A percentile compares a stretch with the other conserved stretches of the same genome.
Conservation (phyloP, 2,113 vertebrate species). For the Phainopepla nitens region DNA sequence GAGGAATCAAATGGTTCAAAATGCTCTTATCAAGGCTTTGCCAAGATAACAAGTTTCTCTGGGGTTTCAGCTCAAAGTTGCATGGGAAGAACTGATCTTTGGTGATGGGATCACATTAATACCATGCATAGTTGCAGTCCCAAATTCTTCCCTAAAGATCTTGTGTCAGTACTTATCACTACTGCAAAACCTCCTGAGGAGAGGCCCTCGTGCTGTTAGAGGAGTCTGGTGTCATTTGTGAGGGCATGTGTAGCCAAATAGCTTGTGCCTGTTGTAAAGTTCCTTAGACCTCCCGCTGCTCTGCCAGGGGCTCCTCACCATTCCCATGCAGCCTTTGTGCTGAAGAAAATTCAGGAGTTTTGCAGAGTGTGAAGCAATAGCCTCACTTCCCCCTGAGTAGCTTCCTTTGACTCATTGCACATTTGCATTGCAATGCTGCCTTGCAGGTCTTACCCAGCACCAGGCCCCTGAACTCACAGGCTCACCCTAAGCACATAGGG, state of each 20-base stretch:
- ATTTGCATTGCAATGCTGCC: background rate
- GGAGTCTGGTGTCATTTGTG: background rate
- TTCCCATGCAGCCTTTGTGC: background rate
- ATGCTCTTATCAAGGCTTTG: background rate
- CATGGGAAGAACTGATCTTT: background rate
- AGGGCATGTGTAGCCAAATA: rapidly evolving
- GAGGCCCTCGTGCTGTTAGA: background rate
- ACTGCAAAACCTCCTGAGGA: background rate
- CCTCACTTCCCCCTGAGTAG: background rate
- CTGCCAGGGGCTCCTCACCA: background rate
- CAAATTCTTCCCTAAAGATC: background rate
- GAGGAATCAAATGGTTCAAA: background rate
- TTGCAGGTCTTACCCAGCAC: background rate
- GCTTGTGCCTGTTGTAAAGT: background rate
- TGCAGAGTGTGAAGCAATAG: background rate
- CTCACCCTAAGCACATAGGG: background rate
- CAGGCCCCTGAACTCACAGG: background rate
- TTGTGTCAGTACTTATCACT: background rate
- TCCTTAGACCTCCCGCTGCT: background rate
- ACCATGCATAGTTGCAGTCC: background rate
- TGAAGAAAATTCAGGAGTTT: background rate
- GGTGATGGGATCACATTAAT: background rate
- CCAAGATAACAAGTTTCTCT: background rate
- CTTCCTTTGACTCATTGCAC: background rate
- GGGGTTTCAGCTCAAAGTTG: background rate